Evolutionary conservation across 1,140 invertebrate genomes (phyloP), one percentile per base, ranked within the genome.

Genomic region (Orchestia grillus): DNA sequence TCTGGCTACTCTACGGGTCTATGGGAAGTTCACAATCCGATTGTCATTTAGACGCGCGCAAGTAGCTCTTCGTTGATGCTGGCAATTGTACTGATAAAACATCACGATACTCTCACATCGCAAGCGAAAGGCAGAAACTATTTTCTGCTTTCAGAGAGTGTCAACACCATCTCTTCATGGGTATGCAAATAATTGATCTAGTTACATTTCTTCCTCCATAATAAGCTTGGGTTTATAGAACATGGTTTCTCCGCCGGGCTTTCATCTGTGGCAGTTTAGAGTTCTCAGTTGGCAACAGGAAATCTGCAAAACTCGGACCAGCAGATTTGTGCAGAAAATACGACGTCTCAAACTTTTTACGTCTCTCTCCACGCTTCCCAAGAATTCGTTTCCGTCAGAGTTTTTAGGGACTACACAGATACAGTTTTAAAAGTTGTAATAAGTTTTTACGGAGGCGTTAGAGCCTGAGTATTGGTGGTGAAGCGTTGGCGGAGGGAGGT

Each of bases 351-450:
- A 94, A 94, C 43, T 94, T 94, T 94, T 94, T 94, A 94, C 92
- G 92, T n/a, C 43, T 44, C 92, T 45, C 92, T 47, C 92, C 45
- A 94, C 92, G 44, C 92, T 47, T 23, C 41, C 40, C 41, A 42
- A 47, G 44, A 94, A 45, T 94, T 94, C 92, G 92, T 47, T 94
- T 47, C 43, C 43, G 92, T 40, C 92, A 3, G 43, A 44, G 44
- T 44, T 94, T 94, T 94, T 94, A 94, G 92, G 92, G 92, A 94
- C 92, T 94, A 94, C 92, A 44, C 43, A 94, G 92, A 94, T 94
- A 94, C 92, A 94, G 92, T 94, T 94, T 91, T 94, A 94, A 94
- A 94, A 94, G 92, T 94, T 94, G 92, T 94, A 94, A 94, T 94
- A 94, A 94, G 92, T 94, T 94, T 90, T 94, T 94, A 94, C 92